Evolutionary conservation across 2,888 invertebrate genomes (phyloP).

Genomic region (Hirtodrosophila histrioides): DNA sequence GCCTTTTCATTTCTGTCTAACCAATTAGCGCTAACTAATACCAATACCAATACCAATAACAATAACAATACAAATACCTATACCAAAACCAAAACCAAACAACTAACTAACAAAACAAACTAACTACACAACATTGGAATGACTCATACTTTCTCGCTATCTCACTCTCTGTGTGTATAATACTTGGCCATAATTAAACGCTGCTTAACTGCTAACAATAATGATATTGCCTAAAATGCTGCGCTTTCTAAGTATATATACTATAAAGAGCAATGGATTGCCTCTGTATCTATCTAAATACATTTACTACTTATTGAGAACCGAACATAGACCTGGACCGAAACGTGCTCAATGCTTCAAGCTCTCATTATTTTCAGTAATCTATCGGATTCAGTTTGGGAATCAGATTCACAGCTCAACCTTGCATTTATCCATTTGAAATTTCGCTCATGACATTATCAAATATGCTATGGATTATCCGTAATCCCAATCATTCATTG

Average conservation of each 20-base stretch:
- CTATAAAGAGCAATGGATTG: conserved; percentile 10
- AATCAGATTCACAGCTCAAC: background rate
- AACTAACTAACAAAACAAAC: conserved; percentile 17
- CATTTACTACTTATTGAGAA: conserved; percentile 8
- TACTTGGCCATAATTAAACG: conserved; percentile 15
- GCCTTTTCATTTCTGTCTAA: conserved; percentile 38
- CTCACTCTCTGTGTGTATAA: conserved; percentile 8
- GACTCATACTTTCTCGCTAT: conserved; percentile 5
- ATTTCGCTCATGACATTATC: too few species aligned
- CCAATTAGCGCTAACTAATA: conserved; percentile 40
- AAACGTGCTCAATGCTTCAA: background rate
- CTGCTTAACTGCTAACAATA: conserved; percentile 19
- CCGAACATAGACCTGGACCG: conserved; percentile 1
- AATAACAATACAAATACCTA: conserved; percentile 5
- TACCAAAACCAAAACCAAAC: background rate
- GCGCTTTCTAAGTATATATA: conserved; percentile 15
- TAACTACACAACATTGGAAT: conserved; percentile 6
- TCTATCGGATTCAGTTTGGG: conserved; percentile 1
- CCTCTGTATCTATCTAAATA: conserved; percentile 13
- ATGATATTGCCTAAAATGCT: conserved; percentile 17
- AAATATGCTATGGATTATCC: background rate
- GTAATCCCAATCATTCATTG: conserved; percentile 17
- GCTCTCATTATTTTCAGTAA: background rate
- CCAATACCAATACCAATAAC: conserved; percentile 13
- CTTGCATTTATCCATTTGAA: conserved; percentile 3